Evolutionary conservation across 2,113 vertebrate species (phyloP).

Genomic region (Epinephelus fuscoguttatus): DNA sequence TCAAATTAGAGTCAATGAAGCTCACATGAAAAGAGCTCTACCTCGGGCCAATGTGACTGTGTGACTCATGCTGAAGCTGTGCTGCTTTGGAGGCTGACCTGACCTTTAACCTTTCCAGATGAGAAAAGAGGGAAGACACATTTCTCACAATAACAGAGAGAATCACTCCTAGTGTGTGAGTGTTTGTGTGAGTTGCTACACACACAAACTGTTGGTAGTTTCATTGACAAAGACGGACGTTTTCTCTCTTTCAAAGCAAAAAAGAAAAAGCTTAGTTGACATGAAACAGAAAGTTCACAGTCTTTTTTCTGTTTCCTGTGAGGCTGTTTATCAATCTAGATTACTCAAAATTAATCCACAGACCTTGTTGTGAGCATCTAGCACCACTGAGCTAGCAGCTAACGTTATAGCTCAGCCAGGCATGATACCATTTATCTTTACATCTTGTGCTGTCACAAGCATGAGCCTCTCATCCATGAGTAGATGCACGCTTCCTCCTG

Average conservation of each 20-base stretch:
- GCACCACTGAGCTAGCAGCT: too few relatives aligned
- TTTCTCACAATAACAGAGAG: not conserved
- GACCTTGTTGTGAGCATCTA: too few relatives aligned
- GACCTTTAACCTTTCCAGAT: conserved; percentile 9
- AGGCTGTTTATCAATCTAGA: too few relatives aligned
- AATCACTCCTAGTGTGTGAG: not conserved
- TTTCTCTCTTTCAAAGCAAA: not conserved
- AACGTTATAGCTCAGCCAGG: too few relatives aligned
- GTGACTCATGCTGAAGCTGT: not conserved
- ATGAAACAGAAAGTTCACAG: not conserved
- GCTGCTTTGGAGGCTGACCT: not conserved
- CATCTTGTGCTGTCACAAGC: too few relatives aligned
- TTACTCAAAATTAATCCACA: too few relatives aligned
- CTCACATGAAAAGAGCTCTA: not conserved
- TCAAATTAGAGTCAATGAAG: not conserved
- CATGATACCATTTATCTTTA: too few relatives aligned
- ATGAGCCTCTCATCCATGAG: too few relatives aligned
- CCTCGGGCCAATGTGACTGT: not conserved
- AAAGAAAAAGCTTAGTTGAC: not conserved
- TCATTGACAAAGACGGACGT: not conserved
- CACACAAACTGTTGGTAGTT: not conserved
- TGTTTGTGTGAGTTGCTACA: not conserved
- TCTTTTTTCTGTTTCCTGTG: too few relatives aligned
- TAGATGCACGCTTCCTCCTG: too few relatives aligned
- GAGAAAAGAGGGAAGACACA: not conserved